Evolutionary conservation across 2,888 invertebrate species (phyloP).

Genomic region (Napeogenes sylphis): DNA sequence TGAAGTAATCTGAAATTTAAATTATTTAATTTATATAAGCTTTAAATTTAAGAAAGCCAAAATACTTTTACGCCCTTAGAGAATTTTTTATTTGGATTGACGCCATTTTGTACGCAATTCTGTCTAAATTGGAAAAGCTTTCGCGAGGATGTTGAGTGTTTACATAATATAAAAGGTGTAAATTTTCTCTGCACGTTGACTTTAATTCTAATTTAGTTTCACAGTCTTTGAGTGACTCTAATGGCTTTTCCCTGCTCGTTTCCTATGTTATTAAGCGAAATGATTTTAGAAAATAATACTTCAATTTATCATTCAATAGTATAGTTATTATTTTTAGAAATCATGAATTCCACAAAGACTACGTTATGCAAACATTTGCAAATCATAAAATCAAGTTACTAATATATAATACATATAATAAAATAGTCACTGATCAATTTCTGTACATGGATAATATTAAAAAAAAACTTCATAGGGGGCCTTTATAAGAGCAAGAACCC

Average conservation of each 20-base stretch:
- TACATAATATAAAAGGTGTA: constrained; percentile 24
- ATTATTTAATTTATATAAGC: constrained; percentile 30
- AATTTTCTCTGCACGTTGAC: constrained; percentile 16
- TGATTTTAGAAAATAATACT: constrained; percentile 2
- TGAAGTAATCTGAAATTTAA: constrained; percentile 36
- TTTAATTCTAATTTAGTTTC: constrained; percentile 16
- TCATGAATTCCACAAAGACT: too few species aligned
- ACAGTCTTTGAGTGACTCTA: constrained; percentile 12
- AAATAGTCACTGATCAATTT: too few species aligned
- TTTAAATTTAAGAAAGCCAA: constrained; percentile 33
- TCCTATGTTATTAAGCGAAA: background rate
- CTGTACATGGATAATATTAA: too few species aligned
- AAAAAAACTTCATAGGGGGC: too few species aligned
- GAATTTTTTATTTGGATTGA: constrained; percentile 32
- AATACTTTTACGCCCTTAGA: constrained; percentile 35
- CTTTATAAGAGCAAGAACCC: too few species aligned
- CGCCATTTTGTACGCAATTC: constrained; percentile 33
- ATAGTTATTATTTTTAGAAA: background rate
- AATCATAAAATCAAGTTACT: too few species aligned
- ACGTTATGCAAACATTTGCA: too few species aligned
- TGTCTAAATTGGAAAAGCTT: constrained; percentile 30
- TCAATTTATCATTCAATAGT: background rate
- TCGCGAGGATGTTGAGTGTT: constrained; percentile 24
- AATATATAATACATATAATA: too few species aligned
- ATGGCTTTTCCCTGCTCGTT: constrained; percentile 9